Evolutionary conservation across 2,888 invertebrate species (phyloP), one percentile per base, ranked within the genome.

Genomic region (Atethmia centrago): DNA sequence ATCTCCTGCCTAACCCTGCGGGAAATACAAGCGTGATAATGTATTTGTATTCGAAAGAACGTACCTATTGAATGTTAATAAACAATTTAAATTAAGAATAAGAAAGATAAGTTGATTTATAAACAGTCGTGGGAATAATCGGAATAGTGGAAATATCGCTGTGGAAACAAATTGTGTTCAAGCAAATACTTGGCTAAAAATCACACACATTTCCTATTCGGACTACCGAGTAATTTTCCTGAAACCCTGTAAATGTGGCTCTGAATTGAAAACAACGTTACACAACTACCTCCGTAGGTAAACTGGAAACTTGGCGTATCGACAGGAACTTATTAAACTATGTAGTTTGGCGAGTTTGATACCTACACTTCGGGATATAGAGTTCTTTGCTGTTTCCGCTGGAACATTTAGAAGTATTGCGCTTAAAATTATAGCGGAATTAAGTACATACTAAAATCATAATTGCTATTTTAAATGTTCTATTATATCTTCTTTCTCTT

Each of bases 271-370:
- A 78, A 70, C 61, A 49, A 14, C 9, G 10, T 62, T 76, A 53
- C 72, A 14, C 42, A 58, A 77, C 42, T 28, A 31, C 42, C n/a
- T 28, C 28, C 16, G 1, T 45, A 25, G 16, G 25, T 55, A 14
- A 21, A 40, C 21, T 47, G 51, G 28, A 42, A 63, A 69, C 58
- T 53, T 68, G 49, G 45, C 62, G 42, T 53, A 66, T 77, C 45
- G 62, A 71, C 64, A 69, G 71, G 72, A 84, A 70, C 76, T 82
- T 72, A 84, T 86, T 83, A 67, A 74, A 78, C 73, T n/a, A n/a
- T n/a, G n/a, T 82, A 75, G 79, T 85, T 83, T 45, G 21, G 40
- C 42, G 40, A 53, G 51, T 45, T 28, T 28, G n/a, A 36, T 53
- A 45, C 14, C 14, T 40, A 45, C 28, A 55, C 65, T n/a, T n/a